Base-by-base conservation (phyloP, 2,113 vertebrate genomes). In the Sarotherodon lohbergeri region DNA sequence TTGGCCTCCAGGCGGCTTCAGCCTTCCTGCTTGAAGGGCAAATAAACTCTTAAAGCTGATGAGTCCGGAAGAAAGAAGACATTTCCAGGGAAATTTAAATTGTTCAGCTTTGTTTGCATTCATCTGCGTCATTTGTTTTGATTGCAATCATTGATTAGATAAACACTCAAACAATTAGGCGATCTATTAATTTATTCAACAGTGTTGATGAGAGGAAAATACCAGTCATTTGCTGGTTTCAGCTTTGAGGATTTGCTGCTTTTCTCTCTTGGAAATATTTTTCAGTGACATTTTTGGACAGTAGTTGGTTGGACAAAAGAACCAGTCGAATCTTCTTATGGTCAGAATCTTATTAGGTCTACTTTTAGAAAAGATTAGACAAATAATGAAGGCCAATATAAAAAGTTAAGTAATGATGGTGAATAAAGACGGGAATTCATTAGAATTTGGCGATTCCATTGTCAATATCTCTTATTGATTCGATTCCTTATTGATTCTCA, bases 1-100 rank as follows among this genome's bases (percentile, higher is more conserved):
- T 41, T 4, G 46, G 59, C 61, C 73, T 81, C 36, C 29, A 39
- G 73, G 80, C 66, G 46, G 87, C 66, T 68, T 41, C 71, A 39
- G 2, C 73, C 63, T 87, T 81, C 14, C 6, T 46, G 24, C 68
- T 66, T 68, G 36, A 83, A 61, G 34, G 59, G 8, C 83, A 54
- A 9, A 4, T 29, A 76, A 84, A 71, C 73, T n/a, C 48, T 46
- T 55, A 16, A 52, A 48, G 13, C 17, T 32, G n/a, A 22, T 80
- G 82, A 57, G 59, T 66, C n/a, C 11, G 29, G 61, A 36, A 36
- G 32, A 52, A 43, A 36, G 50, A 19, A 48, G 16, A 52, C 4
- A 73, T 55, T 71, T 22, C 17, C 4, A n/a, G n/a, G 24, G 24
- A 68, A 85, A 63, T 50, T 76, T 19, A 7, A 50, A 76, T 76